Conservation (phyloP, 2,888 invertebrate genomes). For the Orthosia gothica region DNA sequence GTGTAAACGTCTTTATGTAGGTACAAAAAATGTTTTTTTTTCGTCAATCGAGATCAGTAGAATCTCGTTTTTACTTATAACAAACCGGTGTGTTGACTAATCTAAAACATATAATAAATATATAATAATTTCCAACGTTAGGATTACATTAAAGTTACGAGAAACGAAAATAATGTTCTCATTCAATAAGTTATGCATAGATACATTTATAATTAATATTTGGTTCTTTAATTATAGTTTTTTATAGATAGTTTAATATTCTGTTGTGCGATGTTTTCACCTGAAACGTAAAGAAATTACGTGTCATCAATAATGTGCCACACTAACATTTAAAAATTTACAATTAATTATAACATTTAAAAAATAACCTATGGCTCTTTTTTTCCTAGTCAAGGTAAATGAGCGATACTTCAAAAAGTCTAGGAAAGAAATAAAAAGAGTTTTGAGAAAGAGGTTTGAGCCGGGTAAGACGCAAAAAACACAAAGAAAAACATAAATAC, state of each 20-base stretch:
- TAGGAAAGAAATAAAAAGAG: no score
- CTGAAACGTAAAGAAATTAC: constrained; percentile 72
- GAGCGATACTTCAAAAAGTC: not conserved
- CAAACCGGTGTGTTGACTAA: constrained; percentile 70
- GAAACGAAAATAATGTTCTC: constrained; percentile 75
- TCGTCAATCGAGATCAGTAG: constrained; percentile 70
- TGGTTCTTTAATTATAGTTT: constrained; percentile 87
- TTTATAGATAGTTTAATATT: constrained; percentile 76
- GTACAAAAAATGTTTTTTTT: constrained; percentile 66
- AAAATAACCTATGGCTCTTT: constrained; percentile 51
- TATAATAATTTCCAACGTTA: constrained; percentile 80
- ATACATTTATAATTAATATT: constrained; percentile 88
- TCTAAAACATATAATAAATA: constrained; percentile 75
- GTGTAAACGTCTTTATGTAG: constrained; percentile 63
- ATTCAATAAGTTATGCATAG: constrained; percentile 88
- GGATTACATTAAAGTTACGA: constrained; percentile 75
- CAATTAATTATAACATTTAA: constrained; percentile 27
- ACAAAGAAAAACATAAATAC: no score
- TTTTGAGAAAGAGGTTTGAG: no score
- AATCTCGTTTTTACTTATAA: constrained; percentile 71
- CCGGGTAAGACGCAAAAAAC: no score
- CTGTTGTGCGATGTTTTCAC: constrained; percentile 83
- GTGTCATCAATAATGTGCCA: constrained; percentile 48
- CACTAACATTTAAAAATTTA: constrained; percentile 37
- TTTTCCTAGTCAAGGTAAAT: constrained; percentile 1